Evolutionary conservation across 1,140 invertebrate genomes (phyloP).

Genomic region (Heterodera schachtii): DNA sequence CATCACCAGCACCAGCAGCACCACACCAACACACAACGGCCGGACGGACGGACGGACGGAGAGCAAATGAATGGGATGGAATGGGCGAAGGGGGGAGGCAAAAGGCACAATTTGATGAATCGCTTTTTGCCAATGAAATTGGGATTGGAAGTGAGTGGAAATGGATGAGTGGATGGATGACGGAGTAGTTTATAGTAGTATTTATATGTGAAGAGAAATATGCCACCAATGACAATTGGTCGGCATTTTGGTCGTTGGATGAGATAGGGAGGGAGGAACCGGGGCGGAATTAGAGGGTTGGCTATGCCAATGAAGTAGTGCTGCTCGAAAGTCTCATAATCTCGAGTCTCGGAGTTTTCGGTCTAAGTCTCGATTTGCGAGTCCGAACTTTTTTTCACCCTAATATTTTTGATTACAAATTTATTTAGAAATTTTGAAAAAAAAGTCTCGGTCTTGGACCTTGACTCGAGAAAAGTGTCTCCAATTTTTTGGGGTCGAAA

Average conservation of each 20-base stretch:
- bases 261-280: background rate
- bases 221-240: background rate
- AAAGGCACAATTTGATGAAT: slow-evolving; percentile 3
- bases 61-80: background rate
- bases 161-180: background rate
- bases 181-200: background rate
- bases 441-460: no score
- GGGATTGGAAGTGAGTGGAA: background rate
- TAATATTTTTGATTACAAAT: no score
- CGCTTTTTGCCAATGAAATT: slow-evolving; percentile 5
- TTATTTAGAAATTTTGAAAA: no score
- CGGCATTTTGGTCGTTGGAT: background rate
- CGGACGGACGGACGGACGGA: background rate
- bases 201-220: background rate
- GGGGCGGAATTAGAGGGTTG: background rate
- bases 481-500: no score
- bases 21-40: background rate
- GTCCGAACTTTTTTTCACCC: no score
- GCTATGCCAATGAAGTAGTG: background rate
- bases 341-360: no score
- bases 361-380: no score
- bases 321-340: no score
- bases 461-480: no score
- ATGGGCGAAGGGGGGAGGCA: background rate
- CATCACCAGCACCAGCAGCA: background rate